Conservation (phyloP, 2,113 vertebrate species). For the Oophaga pumilio region DNA sequence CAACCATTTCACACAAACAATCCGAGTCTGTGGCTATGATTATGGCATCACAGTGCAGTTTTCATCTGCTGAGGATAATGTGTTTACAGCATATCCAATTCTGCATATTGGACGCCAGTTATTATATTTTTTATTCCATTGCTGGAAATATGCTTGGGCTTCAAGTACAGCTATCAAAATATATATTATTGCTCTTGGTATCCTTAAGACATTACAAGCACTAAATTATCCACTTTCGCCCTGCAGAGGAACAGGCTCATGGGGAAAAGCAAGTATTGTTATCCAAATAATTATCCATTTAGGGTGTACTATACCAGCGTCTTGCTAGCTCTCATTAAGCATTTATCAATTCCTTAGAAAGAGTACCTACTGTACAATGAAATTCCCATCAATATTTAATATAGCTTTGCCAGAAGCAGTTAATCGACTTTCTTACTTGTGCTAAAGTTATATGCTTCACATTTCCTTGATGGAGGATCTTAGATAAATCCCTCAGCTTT, state of each 20-base stretch:
- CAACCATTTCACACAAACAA: neutral
- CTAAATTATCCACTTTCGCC: slow-evolving; percentile 64
- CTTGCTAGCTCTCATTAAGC: slow-evolving; percentile 73
- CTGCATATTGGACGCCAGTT: slow-evolving; percentile 36
- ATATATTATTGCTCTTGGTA: slow-evolving; percentile 58
- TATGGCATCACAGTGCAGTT: slow-evolving; percentile 11
- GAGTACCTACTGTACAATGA: slow-evolving; percentile 71
- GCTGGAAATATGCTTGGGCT: slow-evolving; percentile 49
- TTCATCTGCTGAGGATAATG: slow-evolving; percentile 35
- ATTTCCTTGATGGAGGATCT: slow-evolving; percentile 62
- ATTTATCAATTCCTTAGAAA: slow-evolving; percentile 78
- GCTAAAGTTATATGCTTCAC: slow-evolving; percentile 62
- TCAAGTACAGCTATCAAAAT: slow-evolving; percentile 63
- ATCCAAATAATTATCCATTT: slow-evolving; percentile 72
- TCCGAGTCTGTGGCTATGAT: slow-evolving; percentile 7
- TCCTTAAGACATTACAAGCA: slow-evolving; percentile 66
- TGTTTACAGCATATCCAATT: slow-evolving; percentile 31
- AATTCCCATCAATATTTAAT: slow-evolving; percentile 77
- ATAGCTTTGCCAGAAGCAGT: slow-evolving; percentile 67
- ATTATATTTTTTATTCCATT: slow-evolving; percentile 33
- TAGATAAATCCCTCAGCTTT: slow-evolving; percentile 66
- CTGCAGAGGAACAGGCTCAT: slow-evolving; percentile 58
- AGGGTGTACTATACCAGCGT: slow-evolving; percentile 63
- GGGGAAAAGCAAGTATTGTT: slow-evolving; percentile 69
- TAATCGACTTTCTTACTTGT: slow-evolving; percentile 68